These are phyloP conservation scores for Drosophila mojavensis DNA, from an alignment of 1,140 invertebrate genomes.

Conservation along the genomic window DNA sequence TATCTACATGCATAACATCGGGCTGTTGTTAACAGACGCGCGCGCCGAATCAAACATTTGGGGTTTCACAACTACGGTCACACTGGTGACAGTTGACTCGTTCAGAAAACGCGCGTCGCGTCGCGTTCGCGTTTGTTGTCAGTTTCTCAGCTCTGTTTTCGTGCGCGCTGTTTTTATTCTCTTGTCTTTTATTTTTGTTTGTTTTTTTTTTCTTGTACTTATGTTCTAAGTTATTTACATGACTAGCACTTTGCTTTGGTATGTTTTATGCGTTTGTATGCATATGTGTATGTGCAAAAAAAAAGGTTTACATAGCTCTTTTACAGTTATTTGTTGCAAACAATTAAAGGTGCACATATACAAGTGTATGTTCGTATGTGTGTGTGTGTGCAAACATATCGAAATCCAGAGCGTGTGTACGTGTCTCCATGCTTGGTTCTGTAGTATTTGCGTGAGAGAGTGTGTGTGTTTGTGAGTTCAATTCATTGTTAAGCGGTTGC, in stretches of 20 bases:
- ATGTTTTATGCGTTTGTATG: slow-evolving; percentile 16
- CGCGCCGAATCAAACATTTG: slow-evolving; percentile 36
- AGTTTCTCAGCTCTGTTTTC: slow-evolving; percentile 44
- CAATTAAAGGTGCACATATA: slow-evolving; percentile 45
- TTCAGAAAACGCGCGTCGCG: slow-evolving; percentile 68
- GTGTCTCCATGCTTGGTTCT: slow-evolving; percentile 31
- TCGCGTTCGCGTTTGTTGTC: slow-evolving; percentile 65
- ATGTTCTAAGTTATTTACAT: slow-evolving; percentile 15
- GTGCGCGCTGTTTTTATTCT: slow-evolving; percentile 42
- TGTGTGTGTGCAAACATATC: slow-evolving; percentile 32
- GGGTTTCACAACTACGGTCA: slow-evolving; percentile 30
- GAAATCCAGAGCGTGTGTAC: slow-evolving; percentile 48
- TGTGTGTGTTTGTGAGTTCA: slow-evolving; percentile 37
- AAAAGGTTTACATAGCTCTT: slow-evolving; percentile 41
- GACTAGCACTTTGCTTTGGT: slow-evolving; percentile 13
- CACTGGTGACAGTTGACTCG: slow-evolving; percentile 51
- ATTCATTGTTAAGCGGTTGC: slow-evolving; percentile 54
- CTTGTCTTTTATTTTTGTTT: slow-evolving; percentile 32
- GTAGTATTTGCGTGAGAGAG: slow-evolving; percentile 13
- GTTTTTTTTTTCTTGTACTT: slow-evolving; percentile 29
- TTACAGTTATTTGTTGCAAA: slow-evolving; percentile 73
- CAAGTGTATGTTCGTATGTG: background rate
- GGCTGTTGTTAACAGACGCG: slow-evolving; percentile 42
- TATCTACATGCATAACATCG: slow-evolving; percentile 15
- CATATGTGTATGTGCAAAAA: slow-evolving; percentile 32